These are phyloP conservation scores for Adoxophyes honmai DNA, from an alignment of 1,140 invertebrate genomes.

Conservation along the genomic window DNA sequence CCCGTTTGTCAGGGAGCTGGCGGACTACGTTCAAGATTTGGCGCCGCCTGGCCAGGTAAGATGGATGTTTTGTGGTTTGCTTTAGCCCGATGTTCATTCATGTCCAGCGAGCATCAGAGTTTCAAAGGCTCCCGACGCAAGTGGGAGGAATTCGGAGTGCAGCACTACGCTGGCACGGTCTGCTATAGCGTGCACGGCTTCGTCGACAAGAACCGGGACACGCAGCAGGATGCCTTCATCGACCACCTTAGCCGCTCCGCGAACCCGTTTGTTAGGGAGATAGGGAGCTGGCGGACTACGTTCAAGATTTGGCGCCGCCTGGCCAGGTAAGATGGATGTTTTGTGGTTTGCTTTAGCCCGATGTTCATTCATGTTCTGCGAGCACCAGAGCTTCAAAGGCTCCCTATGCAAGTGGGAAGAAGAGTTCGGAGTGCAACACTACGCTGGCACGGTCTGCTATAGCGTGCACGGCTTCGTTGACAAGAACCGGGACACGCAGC, in stretches of 20 bases:
- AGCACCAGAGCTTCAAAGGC: constrained; percentile 92
- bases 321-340: constrained; percentile 44
- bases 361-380: no score
- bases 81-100: no score
- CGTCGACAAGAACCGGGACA: constrained; percentile 97
- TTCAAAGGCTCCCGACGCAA: constrained; percentile 93
- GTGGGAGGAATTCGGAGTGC: constrained; percentile 96
- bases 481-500: constrained; percentile 97
- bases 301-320: constrained; percentile 59
- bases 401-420: constrained; percentile 93
- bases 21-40: constrained; percentile 74
- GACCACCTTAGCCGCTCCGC: constrained; percentile 93
- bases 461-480: constrained; percentile 96
- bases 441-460: constrained; percentile 96
- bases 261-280: constrained; percentile 91
- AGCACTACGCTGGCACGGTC: constrained; percentile 97
- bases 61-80: constrained; percentile 7
- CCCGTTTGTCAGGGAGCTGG: constrained; percentile 92
- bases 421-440: constrained; percentile 95
- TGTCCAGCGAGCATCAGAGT: constrained; percentile 89
- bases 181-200: constrained; percentile 95
- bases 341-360: constrained; percentile 13
- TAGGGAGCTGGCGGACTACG: constrained; percentile 86
- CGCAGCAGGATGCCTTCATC: constrained; percentile 96
- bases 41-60: constrained; percentile 58